Evolutionary conservation across 2,113 vertebrate genomes (phyloP).

Genomic region (Eclectus roratus): DNA sequence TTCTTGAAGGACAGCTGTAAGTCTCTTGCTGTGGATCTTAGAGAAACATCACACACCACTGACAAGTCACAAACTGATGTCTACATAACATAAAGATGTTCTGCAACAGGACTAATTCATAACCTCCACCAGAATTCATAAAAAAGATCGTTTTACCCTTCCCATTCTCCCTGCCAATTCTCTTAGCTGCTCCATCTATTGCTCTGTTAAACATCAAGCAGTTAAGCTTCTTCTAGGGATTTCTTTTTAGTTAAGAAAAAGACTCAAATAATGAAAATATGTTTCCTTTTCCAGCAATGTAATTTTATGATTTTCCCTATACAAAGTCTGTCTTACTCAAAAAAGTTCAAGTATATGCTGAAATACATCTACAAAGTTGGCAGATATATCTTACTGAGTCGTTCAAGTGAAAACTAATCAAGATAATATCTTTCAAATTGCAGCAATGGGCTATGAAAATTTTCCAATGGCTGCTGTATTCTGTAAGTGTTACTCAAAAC

Average conservation of each 20-base stretch:
- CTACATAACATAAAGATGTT: background rate
- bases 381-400: background rate
- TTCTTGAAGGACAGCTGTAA: background rate
- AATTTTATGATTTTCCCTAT: background rate
- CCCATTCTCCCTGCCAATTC: rapidly evolving
- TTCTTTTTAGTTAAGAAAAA: background rate
- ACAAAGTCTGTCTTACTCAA: background rate
- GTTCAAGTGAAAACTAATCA: background rate
- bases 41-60: background rate
- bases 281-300: background rate
- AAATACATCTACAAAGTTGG: background rate
- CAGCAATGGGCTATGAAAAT: background rate
- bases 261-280: background rate
- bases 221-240: background rate
- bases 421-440: background rate
- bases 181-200: background rate
- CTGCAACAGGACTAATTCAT: rapidly evolving
- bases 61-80: background rate
- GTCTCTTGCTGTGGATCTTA: background rate
- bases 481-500: background rate
- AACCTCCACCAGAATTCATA: background rate
- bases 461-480: background rate
- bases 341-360: background rate
- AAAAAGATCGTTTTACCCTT: background rate
- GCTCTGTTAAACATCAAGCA: background rate